Conservation (phyloP, 2,797 vertebrate species). For the Malurus leucopterus region DNA sequence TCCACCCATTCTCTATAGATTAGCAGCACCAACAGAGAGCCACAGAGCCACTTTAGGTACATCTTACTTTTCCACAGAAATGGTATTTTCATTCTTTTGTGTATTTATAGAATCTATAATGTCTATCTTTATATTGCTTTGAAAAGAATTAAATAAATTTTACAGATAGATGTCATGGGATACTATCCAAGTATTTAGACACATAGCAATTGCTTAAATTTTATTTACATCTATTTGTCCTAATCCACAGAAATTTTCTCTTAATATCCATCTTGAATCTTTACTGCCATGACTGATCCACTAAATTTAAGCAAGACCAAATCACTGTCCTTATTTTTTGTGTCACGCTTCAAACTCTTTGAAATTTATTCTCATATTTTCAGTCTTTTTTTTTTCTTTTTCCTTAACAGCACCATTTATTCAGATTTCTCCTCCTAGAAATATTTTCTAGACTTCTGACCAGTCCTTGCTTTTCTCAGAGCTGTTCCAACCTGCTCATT, state of each 20-base stretch:
- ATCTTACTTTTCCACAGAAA: not conserved
- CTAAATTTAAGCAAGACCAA: not conserved
- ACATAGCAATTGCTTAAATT: not conserved
- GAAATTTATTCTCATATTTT: not conserved
- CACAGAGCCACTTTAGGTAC: not conserved
- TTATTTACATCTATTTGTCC: not conserved
- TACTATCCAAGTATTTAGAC: not conserved
- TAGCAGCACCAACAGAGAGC: not conserved
- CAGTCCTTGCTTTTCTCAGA: not conserved
- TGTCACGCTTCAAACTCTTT: not conserved
- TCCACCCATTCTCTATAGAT: not conserved
- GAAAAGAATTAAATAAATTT: not conserved
- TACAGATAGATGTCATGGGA: not conserved
- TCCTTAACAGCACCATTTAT: not conserved
- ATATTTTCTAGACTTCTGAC: not conserved
- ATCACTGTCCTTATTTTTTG: not conserved
- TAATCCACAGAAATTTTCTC: not conserved
- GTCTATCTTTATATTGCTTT: not conserved
- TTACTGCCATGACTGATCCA: not conserved
- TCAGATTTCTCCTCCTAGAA: not conserved
- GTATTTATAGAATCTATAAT: not conserved
- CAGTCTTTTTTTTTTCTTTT: not conserved
- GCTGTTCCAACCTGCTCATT: not conserved
- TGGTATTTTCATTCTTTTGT: not conserved
- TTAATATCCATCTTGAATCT: not conserved